Evolutionary conservation across 37 sponge, comb jelly and placozoan species (phyloP).

Genomic region (Bolinopsis microptera): DNA sequence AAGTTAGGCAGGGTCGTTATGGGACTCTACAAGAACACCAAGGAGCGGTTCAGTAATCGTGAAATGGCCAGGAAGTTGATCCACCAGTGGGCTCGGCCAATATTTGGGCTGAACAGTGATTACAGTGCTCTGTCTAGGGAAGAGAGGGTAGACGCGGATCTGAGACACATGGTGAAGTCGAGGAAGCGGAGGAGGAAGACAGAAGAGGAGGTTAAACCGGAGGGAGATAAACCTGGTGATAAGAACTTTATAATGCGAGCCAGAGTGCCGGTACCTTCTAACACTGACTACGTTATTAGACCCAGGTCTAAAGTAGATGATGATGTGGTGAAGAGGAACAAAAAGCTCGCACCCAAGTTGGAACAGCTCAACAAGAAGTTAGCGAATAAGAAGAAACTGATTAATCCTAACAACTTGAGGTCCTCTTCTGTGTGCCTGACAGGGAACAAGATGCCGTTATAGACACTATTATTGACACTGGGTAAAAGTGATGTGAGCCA

Average conservation of each 20-base stretch:
- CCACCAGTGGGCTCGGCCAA: conserved; percentile 95
- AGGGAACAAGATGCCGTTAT: conserved; percentile 57
- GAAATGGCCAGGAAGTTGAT: conserved; percentile 90
- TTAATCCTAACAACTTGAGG: conserved; percentile 27
- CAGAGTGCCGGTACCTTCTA: conserved; percentile 92
- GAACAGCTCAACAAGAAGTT: neutral
- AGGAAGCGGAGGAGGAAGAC: conserved; percentile 63
- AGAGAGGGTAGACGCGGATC: conserved; percentile 90
- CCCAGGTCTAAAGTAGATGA: conserved; percentile 86
- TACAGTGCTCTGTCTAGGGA: conserved; percentile 82
- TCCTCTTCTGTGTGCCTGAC: conserved; percentile 49
- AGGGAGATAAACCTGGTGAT: conserved; percentile 87
- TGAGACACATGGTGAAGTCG: conserved; percentile 71
- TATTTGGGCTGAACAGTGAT: conserved; percentile 92
- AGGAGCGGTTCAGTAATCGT: conserved; percentile 85
- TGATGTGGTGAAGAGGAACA: conserved; percentile 41
- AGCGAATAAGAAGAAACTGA: conserved; percentile 42
- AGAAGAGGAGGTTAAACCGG: conserved; percentile 34
- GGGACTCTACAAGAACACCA: conserved; percentile 92
- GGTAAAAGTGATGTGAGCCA: no score
- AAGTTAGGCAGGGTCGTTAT: conserved; percentile 95
- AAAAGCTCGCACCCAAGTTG: neutral
- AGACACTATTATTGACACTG: no score
- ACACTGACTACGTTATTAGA: conserved; percentile 89
- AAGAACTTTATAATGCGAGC: conserved; percentile 92